Conservation (phyloP, 2,888 invertebrate genomes). For the Caenorhabditis sulstoni region DNA sequence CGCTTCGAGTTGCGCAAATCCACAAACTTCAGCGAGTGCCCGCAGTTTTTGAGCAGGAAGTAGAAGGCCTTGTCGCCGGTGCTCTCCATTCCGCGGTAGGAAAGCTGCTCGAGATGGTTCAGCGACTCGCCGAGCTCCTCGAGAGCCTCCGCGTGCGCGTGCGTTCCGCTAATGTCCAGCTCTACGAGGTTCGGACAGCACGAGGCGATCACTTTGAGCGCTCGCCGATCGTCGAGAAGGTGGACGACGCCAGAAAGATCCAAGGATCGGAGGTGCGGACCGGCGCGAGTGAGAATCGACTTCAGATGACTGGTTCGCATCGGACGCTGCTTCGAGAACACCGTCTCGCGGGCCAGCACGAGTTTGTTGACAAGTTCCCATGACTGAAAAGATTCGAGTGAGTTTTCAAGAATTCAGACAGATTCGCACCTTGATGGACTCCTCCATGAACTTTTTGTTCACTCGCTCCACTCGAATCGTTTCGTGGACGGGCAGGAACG, state of each 20-base stretch:
- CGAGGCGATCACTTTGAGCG: conserved; percentile 71
- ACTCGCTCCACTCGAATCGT: conserved; percentile 78
- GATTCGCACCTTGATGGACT: conserved; percentile 72
- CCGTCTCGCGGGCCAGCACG: conserved; percentile 68
- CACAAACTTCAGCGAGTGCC: conserved; percentile 69
- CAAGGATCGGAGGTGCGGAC: conserved; percentile 67
- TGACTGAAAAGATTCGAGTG: conserved; percentile 57
- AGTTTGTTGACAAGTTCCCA: conserved; percentile 70
- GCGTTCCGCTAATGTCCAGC: conserved; percentile 77
- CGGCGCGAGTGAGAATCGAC: conserved; percentile 62
- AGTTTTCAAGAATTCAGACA: too few species aligned
- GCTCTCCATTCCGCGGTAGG: conserved; percentile 76
- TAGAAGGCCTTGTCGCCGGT: conserved; percentile 77
- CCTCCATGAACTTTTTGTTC: conserved; percentile 78
- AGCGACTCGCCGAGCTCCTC: conserved; percentile 74
- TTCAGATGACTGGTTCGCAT: conserved; percentile 74
- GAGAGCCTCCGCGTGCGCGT: conserved; percentile 69
- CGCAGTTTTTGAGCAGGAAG: conserved; percentile 75
- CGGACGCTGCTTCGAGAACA: conserved; percentile 72
- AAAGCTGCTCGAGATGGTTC: conserved; percentile 62
- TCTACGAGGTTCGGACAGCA: conserved; percentile 74
- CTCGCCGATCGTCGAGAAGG: conserved; percentile 74
- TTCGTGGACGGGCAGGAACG: conserved; percentile 73
- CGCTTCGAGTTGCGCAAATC: conserved; percentile 76
- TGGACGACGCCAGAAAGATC: conserved; percentile 77